Evolutionary conservation across 2,888 invertebrate genomes (phyloP), one percentile per base, ranked within the genome.

Genomic region (Archips xylosteana): DNA sequence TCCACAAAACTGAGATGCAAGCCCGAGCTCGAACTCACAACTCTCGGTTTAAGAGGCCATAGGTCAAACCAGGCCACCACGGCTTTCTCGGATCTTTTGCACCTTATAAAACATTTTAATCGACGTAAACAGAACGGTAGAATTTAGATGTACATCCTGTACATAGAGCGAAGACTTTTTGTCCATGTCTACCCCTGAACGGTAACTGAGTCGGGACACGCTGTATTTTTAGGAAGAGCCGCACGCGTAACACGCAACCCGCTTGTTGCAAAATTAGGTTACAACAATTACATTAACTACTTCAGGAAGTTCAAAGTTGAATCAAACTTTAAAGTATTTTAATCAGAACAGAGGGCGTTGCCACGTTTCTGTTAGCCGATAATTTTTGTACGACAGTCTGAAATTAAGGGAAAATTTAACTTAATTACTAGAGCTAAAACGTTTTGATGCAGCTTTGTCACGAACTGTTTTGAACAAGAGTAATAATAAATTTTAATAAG

Each of bases 201-300:
- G 78, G 77, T 81, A 79, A 80, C 80, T 76, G 76, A 75, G 78
- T 72, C 70, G 73, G 77, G 80, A 77, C 78, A 78, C 78, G 81
- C 75, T 72, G 69, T 80, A 76, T 70, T 74, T 70, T 79, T 72
- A 78, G 77, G 72, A 72, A 47, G 49, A 65, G 67, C 74, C 75
- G 54, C 74, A 75, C 75, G 74, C 77, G 71, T 78, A 75, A 77
- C 86, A 86, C 86, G 87, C 86, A 79, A 85, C 61, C 71, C 39
- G 71, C 70, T 76, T 75, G 75, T 69, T 82, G 80, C 61, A 61
- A 54, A 74, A 74, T 74, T 70, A 65, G 74, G 74, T 74, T 74
- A 74, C 74, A 73, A 69, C 73, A 74, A 74, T 74, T 65, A 74
- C 51, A 65, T 54, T 70, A 69, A 74, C 74, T 70, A 70, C 70